These are phyloP conservation scores for Falco cherrug DNA, from an alignment of 2,797 vertebrate species.

Conservation along the genomic window DNA sequence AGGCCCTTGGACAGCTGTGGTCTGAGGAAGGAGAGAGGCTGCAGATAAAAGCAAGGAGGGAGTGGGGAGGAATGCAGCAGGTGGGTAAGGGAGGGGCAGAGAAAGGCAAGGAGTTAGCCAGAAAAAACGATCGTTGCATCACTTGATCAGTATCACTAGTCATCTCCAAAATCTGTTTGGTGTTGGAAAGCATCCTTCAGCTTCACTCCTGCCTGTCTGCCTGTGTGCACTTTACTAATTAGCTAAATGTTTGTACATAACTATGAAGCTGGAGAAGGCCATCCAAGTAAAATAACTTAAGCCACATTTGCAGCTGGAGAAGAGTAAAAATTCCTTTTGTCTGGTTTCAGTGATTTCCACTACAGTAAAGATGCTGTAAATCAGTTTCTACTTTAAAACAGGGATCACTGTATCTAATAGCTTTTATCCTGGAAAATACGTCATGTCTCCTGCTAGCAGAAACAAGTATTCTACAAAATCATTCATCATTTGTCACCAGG, in stretches of 20 bases:
- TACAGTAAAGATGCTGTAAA: background rate
- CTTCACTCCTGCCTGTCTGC: background rate
- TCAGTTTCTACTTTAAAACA: background rate
- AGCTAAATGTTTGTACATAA: background rate
- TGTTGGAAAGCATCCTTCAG: background rate
- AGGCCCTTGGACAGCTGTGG: background rate
- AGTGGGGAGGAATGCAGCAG: background rate
- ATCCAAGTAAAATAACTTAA: background rate
- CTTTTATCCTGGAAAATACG: background rate
- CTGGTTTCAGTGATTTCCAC: background rate
- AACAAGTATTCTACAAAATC: background rate
- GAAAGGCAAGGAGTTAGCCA: background rate
- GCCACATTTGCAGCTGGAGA: background rate
- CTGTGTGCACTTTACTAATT: background rate
- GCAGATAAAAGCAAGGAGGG: conserved; percentile 10
- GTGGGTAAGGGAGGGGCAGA: background rate
- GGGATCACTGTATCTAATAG: background rate
- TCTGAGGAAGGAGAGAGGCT: background rate
- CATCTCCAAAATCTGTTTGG: background rate
- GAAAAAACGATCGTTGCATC: background rate
- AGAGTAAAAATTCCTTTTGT: background rate
- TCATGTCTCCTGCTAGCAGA: background rate
- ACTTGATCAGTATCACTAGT: background rate
- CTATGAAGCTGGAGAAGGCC: background rate
- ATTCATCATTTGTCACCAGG: background rate